A percentile compares a stretch with the other conserved stretches of the same genome.
Evolutionary conservation across 1,140 invertebrate genomes (phyloP).

Genomic region (Pogonognathellus flavescens): DNA sequence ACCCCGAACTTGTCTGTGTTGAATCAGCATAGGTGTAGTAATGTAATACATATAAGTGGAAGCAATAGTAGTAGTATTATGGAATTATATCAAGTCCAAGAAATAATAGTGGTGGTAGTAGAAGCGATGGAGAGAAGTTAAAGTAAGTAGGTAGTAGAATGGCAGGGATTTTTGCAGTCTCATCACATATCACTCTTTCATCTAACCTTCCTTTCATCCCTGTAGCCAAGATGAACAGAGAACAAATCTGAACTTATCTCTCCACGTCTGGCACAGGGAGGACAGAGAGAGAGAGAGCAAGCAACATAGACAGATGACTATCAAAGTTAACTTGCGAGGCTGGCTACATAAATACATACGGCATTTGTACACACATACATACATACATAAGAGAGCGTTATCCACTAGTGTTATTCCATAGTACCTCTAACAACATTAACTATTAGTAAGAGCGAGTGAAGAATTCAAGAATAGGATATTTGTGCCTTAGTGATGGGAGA

Average conservation of each 20-base stretch:
- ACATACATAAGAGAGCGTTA: too few species aligned
- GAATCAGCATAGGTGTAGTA: not conserved
- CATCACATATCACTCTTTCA: constrained; percentile 47
- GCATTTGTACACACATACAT: not conserved
- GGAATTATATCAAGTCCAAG: not conserved
- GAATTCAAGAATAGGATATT: not conserved
- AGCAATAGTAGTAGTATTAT: not conserved
- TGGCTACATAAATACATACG: not conserved
- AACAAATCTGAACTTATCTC: constrained; percentile 24
- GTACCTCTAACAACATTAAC: too few species aligned
- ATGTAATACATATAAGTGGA: not conserved
- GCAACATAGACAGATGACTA: not conserved
- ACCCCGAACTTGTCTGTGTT: not conserved
- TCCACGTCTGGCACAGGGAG: constrained; percentile 8
- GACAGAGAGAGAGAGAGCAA: constrained; percentile 15
- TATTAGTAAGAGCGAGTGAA: not conserved
- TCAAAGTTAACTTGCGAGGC: not conserved
- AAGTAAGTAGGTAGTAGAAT: not conserved
- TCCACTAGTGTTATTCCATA: too few species aligned
- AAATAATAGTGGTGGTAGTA: not conserved
- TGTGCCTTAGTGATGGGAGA: not conserved
- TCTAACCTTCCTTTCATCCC: constrained; percentile 41
- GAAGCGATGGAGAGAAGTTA: not conserved
- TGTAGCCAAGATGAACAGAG: constrained; percentile 34
- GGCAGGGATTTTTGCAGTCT: constrained; percentile 48